Percentiles rank a stretch among this genome's conserved stretches.
Conservation (phyloP, 2,797 vertebrate genomes). For the Sebastes glaucus region DNA sequence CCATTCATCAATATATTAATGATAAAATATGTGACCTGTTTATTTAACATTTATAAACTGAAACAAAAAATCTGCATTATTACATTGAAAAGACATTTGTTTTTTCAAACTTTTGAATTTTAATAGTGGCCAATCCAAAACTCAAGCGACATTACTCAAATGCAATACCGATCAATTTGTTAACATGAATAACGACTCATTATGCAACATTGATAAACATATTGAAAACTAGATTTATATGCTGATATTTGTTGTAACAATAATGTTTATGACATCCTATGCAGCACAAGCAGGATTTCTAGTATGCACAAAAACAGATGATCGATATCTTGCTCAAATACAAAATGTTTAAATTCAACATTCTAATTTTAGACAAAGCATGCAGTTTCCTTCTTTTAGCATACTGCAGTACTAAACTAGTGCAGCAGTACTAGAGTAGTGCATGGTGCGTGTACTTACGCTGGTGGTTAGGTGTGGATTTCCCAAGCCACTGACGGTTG, state of each 20-base stretch:
- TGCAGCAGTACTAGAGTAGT: background rate
- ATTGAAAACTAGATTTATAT: background rate
- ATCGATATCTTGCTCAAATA: background rate
- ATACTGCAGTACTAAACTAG: background rate
- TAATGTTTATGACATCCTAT: background rate
- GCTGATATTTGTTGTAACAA: background rate
- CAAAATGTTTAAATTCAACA: background rate
- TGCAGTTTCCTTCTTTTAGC: background rate
- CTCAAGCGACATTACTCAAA: background rate
- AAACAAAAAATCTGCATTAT: background rate
- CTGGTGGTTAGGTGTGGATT: constrained; percentile 74
- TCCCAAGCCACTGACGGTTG: constrained; percentile 74
- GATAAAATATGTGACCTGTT: background rate
- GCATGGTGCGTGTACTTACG: constrained; percentile 70
- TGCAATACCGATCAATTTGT: background rate
- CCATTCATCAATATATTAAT: background rate
- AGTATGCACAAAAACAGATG: background rate
- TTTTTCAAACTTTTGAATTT: background rate
- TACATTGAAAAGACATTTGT: background rate
- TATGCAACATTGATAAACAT: background rate
- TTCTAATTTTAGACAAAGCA: background rate
- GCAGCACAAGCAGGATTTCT: background rate
- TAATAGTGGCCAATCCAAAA: background rate
- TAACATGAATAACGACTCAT: background rate
- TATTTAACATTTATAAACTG: background rate